A percentile compares a stretch with the other conserved stretches of the same genome.
Conservation (phyloP, 2,888 invertebrate species). For the Calameuta pallipes region DNA sequence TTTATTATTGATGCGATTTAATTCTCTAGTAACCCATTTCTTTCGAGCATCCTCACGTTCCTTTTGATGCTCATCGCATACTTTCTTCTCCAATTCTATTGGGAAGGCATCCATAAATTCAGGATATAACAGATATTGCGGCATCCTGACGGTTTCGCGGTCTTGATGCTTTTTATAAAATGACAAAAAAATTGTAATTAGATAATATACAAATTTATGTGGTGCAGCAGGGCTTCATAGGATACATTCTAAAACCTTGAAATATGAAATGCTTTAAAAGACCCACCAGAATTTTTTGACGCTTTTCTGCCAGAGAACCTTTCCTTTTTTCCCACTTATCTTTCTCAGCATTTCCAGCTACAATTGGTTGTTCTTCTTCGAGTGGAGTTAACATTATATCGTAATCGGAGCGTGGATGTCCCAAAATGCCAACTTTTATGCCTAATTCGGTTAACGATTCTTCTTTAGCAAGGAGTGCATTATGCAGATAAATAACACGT, state of each 20-base stretch:
- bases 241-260: neutral
- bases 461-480: conserved; percentile 70
- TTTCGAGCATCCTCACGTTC: conserved; percentile 38
- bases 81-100: conserved; percentile 22
- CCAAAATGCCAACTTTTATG: conserved; percentile 72
- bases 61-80: conserved; percentile 28
- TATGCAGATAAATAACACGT: conserved; percentile 69
- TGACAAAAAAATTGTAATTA: neutral
- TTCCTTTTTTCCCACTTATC: conserved; percentile 29
- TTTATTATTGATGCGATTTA: conserved; percentile 34
- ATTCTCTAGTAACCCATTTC: conserved; percentile 52
- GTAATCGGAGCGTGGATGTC: conserved; percentile 69
- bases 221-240: neutral
- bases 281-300: conserved; percentile 23
- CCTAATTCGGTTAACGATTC: conserved; percentile 66
- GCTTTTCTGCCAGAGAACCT: conserved; percentile 30
- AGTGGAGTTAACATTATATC: conserved; percentile 72
- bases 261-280: neutral
- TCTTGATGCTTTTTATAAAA: conserved; percentile 19
- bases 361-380: conserved; percentile 68
- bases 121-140: conserved; percentile 26
- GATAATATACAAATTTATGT: neutral
- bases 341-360: conserved; percentile 9
- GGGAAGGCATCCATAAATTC: conserved; percentile 37
- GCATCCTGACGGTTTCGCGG: conserved; percentile 34